phyloP scores from a whole-genome alignment of 2,113 vertebrate genomes.

The Carettochelys insculpta region DNA sequence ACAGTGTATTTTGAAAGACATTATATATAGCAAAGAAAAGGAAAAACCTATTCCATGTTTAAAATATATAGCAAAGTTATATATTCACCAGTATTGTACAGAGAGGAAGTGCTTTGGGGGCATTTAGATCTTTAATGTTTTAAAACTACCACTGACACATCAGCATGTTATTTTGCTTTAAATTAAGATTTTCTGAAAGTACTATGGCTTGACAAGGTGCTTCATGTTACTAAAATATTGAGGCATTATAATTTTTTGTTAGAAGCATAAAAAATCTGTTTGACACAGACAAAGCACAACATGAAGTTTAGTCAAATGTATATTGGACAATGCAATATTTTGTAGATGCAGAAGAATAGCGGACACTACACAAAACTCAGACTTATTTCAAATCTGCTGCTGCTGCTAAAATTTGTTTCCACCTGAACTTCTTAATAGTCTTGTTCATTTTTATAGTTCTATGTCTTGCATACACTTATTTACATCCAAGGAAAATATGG shows the following conservation, averaged over 20 bases:
- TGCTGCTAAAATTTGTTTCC: conserved; percentile 51
- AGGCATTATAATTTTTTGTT: conserved; percentile 57
- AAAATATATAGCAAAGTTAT: conserved; percentile 80
- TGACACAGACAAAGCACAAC: conserved; percentile 69
- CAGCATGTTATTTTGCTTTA: conserved; percentile 66
- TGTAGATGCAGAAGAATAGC: conserved; percentile 50
- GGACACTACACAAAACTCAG: conserved; percentile 26
- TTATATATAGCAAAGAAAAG: conserved; percentile 76
- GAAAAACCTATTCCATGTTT: conserved; percentile 77
- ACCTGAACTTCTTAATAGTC: not conserved
- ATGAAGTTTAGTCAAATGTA: conserved; percentile 64
- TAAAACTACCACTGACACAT: conserved; percentile 69
- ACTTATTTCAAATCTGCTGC: conserved; percentile 59
- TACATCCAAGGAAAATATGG: conserved; percentile 33
- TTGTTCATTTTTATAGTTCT: not conserved
- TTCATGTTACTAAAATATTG: conserved; percentile 39
- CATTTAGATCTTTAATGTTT: conserved; percentile 69
- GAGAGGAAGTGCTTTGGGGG: conserved; percentile 69
- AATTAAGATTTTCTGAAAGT: conserved; percentile 68
- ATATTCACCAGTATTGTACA: conserved; percentile 80
- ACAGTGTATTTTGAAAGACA: conserved; percentile 88
- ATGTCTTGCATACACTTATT: not conserved
- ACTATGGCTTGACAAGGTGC: conserved; percentile 35
- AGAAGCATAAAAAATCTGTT: conserved; percentile 60
- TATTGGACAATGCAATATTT: conserved; percentile 64